phyloP scores from a whole-genome alignment of 2,888 invertebrate species.

The Sphaerophoria taeniata region DNA sequence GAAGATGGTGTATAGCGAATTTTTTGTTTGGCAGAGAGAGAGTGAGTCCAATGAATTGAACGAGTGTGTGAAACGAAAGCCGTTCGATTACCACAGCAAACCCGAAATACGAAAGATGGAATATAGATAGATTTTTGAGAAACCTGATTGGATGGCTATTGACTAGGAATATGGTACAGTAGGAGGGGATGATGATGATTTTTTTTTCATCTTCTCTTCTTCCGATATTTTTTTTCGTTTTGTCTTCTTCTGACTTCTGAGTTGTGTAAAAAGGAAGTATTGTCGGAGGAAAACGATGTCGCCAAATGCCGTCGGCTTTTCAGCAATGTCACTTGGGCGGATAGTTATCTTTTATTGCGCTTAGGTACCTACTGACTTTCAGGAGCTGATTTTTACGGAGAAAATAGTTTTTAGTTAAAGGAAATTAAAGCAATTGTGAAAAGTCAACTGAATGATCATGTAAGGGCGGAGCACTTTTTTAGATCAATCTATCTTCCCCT shows the following conservation, averaged over 20 bases:
- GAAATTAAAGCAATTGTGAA: too few relatives aligned
- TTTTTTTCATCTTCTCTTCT: conserved; percentile 43
- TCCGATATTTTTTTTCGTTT: conserved; percentile 35
- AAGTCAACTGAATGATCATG: conserved; percentile 41
- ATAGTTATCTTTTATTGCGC: too few relatives aligned
- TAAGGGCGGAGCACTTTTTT: conserved; percentile 66
- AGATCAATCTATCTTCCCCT: conserved; percentile 68
- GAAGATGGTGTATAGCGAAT: conserved; percentile 43
- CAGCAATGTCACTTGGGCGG: neutral
- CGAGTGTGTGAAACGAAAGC: conserved; percentile 74
- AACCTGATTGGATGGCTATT: conserved; percentile 83
- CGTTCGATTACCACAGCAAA: conserved; percentile 71
- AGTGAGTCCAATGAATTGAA: conserved; percentile 74
- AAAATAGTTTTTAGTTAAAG: too few relatives aligned
- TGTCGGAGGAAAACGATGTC: conserved; percentile 39
- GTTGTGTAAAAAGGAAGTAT: conserved; percentile 70
- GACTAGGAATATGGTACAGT: conserved; percentile 78
- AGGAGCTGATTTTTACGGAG: too few relatives aligned
- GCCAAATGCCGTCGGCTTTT: conserved; percentile 22
- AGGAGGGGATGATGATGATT: conserved; percentile 75
- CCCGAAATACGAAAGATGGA: conserved; percentile 75
- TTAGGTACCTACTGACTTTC: too few relatives aligned
- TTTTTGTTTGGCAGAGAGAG: conserved; percentile 59
- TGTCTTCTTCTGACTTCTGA: conserved; percentile 46
- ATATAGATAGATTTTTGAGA: conserved; percentile 82